Evolutionary conservation across 2,888 invertebrate genomes (phyloP), one percentile per base, ranked within the genome.

Genomic region (Scaptomyza flava): DNA sequence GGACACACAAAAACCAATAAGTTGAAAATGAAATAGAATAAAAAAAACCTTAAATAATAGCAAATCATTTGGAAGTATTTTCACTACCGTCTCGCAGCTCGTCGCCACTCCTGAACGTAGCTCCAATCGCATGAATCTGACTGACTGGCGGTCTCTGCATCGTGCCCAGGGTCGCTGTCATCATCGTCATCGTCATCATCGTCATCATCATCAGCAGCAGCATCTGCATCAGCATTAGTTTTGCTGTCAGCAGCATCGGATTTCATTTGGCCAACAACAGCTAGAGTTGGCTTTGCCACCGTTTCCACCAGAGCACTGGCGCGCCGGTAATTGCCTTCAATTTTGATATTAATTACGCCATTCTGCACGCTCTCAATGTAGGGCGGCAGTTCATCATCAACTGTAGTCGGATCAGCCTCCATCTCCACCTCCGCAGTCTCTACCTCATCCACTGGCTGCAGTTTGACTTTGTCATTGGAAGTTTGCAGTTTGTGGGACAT

Each of bases 101-200:
- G 81, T 87, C 95, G 93, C 95, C 95, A 95, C 88, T 94, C 94
- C 91, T 95, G 95, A 51, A 95, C 95, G 90, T 95, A 95, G 89
- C 95, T 95, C 95, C 95, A 95, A 90, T 95, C 95, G 71, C 94
- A 94, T 72, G 93, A 92, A 83, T 93, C 93, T 70, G 91, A 92
- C 68, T 63, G 90, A 91, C 79, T 79, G 60, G 73, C 82, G 48
- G 84, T 89, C 86, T 84, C 88, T 38, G 85, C 83, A 86, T 82
- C 87, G 87, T 82, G 93, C 92, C 68, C 92, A 92, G 67, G 93
- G 91, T 86, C 79, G 75, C 87, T 74, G 72, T 83, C 77, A 91
- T 91, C 75, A 11, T 61, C 71, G 56, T 68, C 69, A 2, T 67
- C 65, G 36, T 73, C 72, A n/a, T 77, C 72, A 23, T 72, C 74